Evolutionary conservation across 1,140 invertebrate species (phyloP), one percentile per base, ranked within the genome.

Genomic region (Telenomus remus): DNA sequence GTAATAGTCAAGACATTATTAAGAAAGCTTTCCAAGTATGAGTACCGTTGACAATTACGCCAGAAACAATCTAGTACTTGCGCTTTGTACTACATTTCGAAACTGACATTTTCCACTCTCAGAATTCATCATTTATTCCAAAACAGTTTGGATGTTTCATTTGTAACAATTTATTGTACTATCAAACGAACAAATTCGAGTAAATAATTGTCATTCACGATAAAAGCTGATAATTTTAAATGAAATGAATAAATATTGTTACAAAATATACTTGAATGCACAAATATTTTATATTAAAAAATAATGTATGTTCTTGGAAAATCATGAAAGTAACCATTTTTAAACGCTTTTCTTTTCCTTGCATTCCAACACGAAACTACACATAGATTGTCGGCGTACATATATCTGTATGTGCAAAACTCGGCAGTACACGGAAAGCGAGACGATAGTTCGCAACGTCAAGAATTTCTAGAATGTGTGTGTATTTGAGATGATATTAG

Each of bases 401-500:
- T 74, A 76, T 70, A 70, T 49, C 51, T 64, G 37, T 70, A 69
- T 61, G 65, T 65, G 60, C 48, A 63, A 71, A 68, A 72, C 35
- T 59, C 44, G 59, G 69, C 50, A 64, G 63, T 50, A 66, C 65
- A 73, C 72, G 72, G 60, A 71, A 65, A 56, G 63, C 49, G 64
- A 74, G 76, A 70, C 64, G 71, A 80, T 63, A 74, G 75, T 61
- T 79, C 64, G 54, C 69, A 76, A 55, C 73, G 77, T 82, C 76
- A 72, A 78, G 84, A 84, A 86, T 87, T 79, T 80, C 69, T 69
- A 82, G 83, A 87, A 87, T 85, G 83, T 84, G 74, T 84, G 81
- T 81, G 84, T 84, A 84, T 84, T 75, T 83, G 79, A 80, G 80
- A 84, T 85, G 82, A 86, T 87, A 87, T 87, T 87, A 86, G 85